Base-by-base conservation (phyloP, 1,140 invertebrate species). In the Magallana gigas region DNA sequence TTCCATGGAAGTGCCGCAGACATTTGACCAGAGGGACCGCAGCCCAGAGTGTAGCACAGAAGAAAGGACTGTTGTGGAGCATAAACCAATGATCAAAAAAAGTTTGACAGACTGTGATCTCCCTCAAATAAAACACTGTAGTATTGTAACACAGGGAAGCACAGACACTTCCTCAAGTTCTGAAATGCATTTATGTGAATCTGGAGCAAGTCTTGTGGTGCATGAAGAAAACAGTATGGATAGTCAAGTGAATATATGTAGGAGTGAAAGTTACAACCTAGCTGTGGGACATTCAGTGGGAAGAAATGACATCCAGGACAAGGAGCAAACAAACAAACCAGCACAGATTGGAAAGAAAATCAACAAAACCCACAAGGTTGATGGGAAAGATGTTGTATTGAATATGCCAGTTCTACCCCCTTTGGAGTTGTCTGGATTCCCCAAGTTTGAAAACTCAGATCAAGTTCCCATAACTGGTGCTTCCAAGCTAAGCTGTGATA, bases 81-180 rank as follows among this genome's bases (percentile, higher is more conserved):
- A 90, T 71, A 90, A 90, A 81, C 88, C 90, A 14, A 90, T 89
- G 85, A 90, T 90, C 18, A 90, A 90, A 64, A 87, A 87, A 58
- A 89, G 88, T 71, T 81, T 85, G 59, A 90, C 90, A 18, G 90
- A 89, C 56, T 87, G 85, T n/a, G 85, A 88, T 36, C 85, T 90
- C 60, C 88, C 86, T n/a, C 84, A 84, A 57, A 90, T 88, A 29
- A 86, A 88, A 83, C 89, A 87, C 8, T 86, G 68, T 82, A 87
- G 84, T 48, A 57, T 90, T 9, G 62, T 88, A 8, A 86, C 89
- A 16, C 85, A 87, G 58, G 86, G 88, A 59, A 88, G 81, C 56
- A 56, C 62, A 29, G 88, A 87, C 68, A 86, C 84, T 7, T 86
- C 89, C 8, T 86, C 86, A 8, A 88, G 87, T 86, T 86, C 82